Percentiles rank a stretch among this genome's conserved stretches.
These are phyloP conservation scores for Pluvianellus socialis DNA, from an alignment of 2,113 vertebrate species.

Conservation along the genomic window DNA sequence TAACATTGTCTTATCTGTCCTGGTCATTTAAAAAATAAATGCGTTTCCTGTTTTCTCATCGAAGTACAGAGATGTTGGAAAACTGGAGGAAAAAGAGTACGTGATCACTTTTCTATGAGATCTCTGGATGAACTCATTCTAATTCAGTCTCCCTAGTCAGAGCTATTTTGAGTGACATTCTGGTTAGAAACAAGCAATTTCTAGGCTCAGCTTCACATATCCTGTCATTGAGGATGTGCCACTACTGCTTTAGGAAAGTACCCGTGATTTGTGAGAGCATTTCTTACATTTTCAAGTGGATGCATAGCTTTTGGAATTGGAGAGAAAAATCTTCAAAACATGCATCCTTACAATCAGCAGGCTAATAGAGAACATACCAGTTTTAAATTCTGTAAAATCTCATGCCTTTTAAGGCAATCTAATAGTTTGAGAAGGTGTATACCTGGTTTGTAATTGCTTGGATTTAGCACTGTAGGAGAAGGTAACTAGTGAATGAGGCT, in stretches of 20 bases:
- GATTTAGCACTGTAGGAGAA: not conserved
- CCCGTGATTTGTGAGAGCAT: not conserved
- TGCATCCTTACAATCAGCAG: not conserved
- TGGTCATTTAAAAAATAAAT: not conserved
- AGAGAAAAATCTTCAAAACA: not conserved
- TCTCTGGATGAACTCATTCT: not conserved
- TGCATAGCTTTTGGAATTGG: not conserved
- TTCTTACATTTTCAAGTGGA: not conserved
- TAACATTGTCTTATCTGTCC: not conserved
- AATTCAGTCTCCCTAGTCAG: not conserved
- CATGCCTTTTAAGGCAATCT: not conserved
- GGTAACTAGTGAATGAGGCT: not conserved
- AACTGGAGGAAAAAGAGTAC: not conserved
- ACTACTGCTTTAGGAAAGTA: not conserved
- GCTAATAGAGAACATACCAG: not conserved
- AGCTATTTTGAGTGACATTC: not conserved
- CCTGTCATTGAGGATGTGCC: not conserved
- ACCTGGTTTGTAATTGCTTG: not conserved
- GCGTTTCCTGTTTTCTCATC: conserved; percentile 27
- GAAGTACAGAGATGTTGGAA: not conserved
- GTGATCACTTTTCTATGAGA: not conserved
- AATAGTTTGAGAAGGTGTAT: not conserved
- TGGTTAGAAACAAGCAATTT: not conserved
- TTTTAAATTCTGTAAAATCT: not conserved
- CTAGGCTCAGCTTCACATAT: not conserved